phyloP scores from a whole-genome alignment of 2,888 invertebrate species.

The Archaeoteleia sp. region DNA sequence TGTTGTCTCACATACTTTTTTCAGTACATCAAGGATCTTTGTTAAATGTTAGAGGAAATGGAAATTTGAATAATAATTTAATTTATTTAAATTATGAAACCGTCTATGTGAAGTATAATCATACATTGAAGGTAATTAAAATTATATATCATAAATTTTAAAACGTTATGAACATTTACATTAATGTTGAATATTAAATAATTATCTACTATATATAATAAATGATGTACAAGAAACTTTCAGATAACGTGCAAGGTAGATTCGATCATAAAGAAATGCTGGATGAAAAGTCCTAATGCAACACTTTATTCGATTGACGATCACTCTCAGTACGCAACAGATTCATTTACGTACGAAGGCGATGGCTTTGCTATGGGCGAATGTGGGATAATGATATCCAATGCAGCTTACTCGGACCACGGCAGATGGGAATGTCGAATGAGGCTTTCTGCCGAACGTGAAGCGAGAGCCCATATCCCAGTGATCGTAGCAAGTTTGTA shows the following conservation, averaged over 20 bases:
- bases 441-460: slow-evolving; percentile 57
- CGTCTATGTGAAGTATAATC: too few relatives aligned
- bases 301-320: slow-evolving; percentile 55
- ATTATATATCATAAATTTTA: too few relatives aligned
- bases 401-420: slow-evolving; percentile 54
- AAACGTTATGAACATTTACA: too few relatives aligned
- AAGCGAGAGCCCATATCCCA: slow-evolving; percentile 54
- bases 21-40: too few relatives aligned
- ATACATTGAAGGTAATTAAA: neutral
- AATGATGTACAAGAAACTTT: too few relatives aligned
- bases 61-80: too few relatives aligned
- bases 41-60: too few relatives aligned
- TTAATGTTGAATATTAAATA: too few relatives aligned
- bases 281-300: slow-evolving; percentile 66
- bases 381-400: slow-evolving; percentile 58
- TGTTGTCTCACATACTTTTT: too few relatives aligned
- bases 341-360: slow-evolving; percentile 57
- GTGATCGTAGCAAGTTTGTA: slow-evolving; percentile 62
- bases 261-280: slow-evolving; percentile 63
- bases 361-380: slow-evolving; percentile 63
- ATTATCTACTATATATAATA: too few relatives aligned
- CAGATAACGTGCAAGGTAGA: slow-evolving; percentile 62
- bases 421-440: slow-evolving; percentile 67
- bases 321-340: slow-evolving; percentile 13
- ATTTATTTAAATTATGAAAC: too few relatives aligned